Base-by-base conservation (phyloP, 2,797 vertebrate species). In the Distichodus sexfasciatus region DNA sequence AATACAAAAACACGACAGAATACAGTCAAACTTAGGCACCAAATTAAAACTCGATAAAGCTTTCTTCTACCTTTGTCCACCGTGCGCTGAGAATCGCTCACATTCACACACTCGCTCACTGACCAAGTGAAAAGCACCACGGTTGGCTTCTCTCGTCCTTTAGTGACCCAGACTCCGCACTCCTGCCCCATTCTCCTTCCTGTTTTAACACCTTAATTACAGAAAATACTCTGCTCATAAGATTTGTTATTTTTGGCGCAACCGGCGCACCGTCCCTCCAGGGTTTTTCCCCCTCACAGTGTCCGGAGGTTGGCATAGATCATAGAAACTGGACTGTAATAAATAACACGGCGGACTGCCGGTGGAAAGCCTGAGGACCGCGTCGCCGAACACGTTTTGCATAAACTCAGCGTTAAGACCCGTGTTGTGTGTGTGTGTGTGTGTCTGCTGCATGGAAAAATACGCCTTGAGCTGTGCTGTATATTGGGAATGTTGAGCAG, bases 21-120 rank as follows among this genome's bases (percentile, higher is more conserved):
- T 80, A 80, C 33, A 71, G 66, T 85, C 66, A 76, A 88, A 91
- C 81, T 68, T 80, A 89, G 87, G 87, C 88, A 90, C 87, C 84
- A 87, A 87, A 88, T 57, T 76, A 76, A 89, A 86, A 88, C 60
- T 67, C 38, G 53, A 85, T 88, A 90, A 92, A 90, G 90, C 90
- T 90, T 87, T 86, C 74, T 79, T 80, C 81, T 84, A 78, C 76
- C 57, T 66, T 77, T n/a, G n/a, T 81, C 76, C 79, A 85, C 75
- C 78, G 78, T 69, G 76, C 69, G 69, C 77, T 78, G 74, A 76
- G 72, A 72, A 75, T 44, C 79, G 31, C 31, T 21, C 66, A 29
- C 59, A 41, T 29, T 31, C 31, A 38, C 14, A 61, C 31, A 17
- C 59, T 35, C 46, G 24, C 29, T 19, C 38, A 19, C 35, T 24